A percentile compares a stretch with the other conserved stretches of the same genome.
Evolutionary conservation across 1,140 invertebrate species (phyloP).

Genomic region (Lamellibrachia luymesi): DNA sequence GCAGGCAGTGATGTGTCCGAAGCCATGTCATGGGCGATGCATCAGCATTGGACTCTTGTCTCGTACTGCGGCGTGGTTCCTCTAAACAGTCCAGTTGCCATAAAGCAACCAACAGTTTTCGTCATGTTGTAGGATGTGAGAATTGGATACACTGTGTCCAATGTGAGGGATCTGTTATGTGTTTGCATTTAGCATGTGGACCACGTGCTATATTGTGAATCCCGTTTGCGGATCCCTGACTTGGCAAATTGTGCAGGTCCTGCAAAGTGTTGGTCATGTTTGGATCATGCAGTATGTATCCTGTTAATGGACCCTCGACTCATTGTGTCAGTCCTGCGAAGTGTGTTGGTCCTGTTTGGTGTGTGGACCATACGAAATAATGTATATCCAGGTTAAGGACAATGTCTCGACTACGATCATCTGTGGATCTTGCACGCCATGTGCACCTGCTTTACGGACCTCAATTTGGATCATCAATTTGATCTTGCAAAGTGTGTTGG

Average conservation of each 20-base stretch:
- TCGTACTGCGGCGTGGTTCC: not conserved
- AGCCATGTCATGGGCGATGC: not conserved
- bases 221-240: not conserved
- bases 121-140: not conserved
- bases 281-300: not conserved
- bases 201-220: not conserved
- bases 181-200: not conserved
- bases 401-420: too few relatives aligned
- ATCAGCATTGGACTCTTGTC: too few relatives aligned
- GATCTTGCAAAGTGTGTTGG: not conserved
- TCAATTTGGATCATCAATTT: not conserved
- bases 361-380: not conserved
- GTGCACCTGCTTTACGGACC: not conserved
- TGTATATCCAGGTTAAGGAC: not conserved
- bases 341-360: not conserved
- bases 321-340: not conserved
- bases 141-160: not conserved
- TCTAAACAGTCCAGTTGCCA: not conserved
- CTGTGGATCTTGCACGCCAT: not conserved
- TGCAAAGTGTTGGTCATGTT: not conserved
- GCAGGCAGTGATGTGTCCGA: not conserved
- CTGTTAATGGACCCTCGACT: not conserved
- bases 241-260: not conserved
- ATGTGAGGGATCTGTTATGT: not conserved
- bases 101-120: not conserved